Conservation (phyloP, 2,113 vertebrate genomes). For the Mirza zaza region DNA sequence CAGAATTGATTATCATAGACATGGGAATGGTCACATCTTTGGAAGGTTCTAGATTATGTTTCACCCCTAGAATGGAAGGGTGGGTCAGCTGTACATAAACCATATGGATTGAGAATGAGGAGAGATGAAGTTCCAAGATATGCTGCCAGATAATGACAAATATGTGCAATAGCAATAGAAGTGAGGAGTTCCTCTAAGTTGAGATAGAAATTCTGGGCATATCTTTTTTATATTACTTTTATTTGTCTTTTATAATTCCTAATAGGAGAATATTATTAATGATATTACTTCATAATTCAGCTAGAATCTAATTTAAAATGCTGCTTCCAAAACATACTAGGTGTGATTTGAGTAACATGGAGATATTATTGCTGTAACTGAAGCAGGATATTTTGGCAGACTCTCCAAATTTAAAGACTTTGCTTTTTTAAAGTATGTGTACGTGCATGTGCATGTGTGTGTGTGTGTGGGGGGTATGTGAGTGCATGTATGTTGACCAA, state of each 20-base stretch:
- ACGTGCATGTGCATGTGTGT: background rate
- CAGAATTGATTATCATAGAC: background rate
- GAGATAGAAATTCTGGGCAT: background rate
- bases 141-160: background rate
- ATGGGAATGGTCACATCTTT: background rate
- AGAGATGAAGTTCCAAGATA: background rate
- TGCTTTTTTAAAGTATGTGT: background rate
- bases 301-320: background rate
- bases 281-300: background rate
- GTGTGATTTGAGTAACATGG: background rate
- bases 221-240: background rate
- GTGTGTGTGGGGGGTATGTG: background rate
- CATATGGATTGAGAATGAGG: background rate
- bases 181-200: background rate
- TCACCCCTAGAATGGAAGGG: background rate
- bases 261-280: background rate
- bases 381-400: background rate
- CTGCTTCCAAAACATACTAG: background rate
- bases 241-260: background rate
- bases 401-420: background rate
- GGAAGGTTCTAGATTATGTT: background rate
- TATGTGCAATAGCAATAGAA: background rate
- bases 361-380: background rate
- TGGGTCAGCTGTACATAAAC: background rate
- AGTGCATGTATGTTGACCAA: background rate